Base-by-base conservation (phyloP, 2,797 vertebrate genomes). In the Nothura maculosa region DNA sequence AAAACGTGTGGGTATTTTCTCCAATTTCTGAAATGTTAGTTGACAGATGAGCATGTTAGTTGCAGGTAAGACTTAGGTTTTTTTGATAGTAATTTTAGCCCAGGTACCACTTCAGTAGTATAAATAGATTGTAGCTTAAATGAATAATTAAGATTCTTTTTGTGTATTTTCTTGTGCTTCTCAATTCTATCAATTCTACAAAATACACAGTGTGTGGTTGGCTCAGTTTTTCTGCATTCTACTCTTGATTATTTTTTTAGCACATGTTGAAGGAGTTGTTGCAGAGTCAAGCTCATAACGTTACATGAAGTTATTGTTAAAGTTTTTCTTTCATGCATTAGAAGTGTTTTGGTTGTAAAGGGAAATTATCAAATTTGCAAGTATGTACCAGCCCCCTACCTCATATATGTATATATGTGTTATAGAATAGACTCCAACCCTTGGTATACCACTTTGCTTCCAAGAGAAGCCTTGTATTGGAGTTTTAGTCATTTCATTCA, bases 201-300 rank as follows among this genome's bases (percentile, higher is more conserved):
- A 74, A 73, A 88, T 90, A 42, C 28, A 34, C 30, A 5, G 3
- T 32, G 18, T 79, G 14, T 78, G 34, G 17, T 88, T 92, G 61
- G 17, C 42, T 90, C 77, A 72, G 52, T 87, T 94, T 89, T 92
- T 78, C 38, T 84, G 7, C 62, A 47, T 88, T 81, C 30, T 88
- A 27, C 4, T 77, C 8, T 28, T 43, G 42, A 25, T 45, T 9
- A 8, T 76, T 47, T 90, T 90, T 36, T 93, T 96, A 32, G 7
- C 61, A 12, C 36, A 67, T 82, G 82, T 28, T 70, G 30, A 73
- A 84, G 86, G 40, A 10, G 2, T 80, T 87, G n/a, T 62, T 58
- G 30, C 8, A 40, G 30, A 80, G 20, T 80, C 22, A 10, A 9
- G 11, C 8, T 84, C 45, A 45, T 90, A 17, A 70, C 30, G 16